Evolutionary conservation across 1,140 invertebrate genomes (phyloP).

Genomic region (Bombus vancouverensis): DNA sequence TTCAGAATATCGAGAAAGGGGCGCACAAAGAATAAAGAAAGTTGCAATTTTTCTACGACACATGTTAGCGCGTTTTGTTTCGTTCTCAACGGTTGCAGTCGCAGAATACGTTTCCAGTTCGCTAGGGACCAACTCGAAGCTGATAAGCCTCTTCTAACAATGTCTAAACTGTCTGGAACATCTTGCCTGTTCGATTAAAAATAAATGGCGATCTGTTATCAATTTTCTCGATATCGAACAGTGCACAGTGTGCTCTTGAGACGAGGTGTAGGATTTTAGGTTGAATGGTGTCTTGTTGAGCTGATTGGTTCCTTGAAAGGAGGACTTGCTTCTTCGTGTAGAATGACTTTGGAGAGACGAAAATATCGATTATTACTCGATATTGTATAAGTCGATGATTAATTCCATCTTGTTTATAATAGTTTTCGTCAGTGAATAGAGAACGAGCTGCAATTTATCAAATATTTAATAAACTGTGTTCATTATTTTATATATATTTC

Average conservation of each 20-base stretch:
- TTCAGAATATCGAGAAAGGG: not conserved
- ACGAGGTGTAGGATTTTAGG: not conserved
- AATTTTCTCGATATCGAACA: not conserved
- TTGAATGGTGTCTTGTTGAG: not conserved
- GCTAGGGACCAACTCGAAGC: no score
- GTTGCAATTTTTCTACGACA: conserved; percentile 18
- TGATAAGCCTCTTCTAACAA: conserved; percentile 45
- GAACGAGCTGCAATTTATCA: no score
- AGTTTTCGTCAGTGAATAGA: no score
- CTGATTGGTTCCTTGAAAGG: not conserved
- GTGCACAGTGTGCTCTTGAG: not conserved
- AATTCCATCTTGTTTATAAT: not conserved
- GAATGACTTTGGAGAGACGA: no score
- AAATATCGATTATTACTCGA: not conserved
- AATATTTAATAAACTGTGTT: no score
- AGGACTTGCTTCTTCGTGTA: not conserved
- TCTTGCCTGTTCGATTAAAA: conserved; percentile 3
- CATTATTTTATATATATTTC: no score
- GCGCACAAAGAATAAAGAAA: not conserved
- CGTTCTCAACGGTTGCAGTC: no score
- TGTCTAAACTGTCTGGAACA: conserved; percentile 32
- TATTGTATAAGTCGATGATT: not conserved
- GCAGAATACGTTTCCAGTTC: not conserved
- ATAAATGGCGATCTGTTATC: not conserved
- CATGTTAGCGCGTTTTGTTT: conserved; percentile 2